phyloP scores from a whole-genome alignment of 1,140 invertebrate genomes.

The Tetranychus cinnabarinus region DNA sequence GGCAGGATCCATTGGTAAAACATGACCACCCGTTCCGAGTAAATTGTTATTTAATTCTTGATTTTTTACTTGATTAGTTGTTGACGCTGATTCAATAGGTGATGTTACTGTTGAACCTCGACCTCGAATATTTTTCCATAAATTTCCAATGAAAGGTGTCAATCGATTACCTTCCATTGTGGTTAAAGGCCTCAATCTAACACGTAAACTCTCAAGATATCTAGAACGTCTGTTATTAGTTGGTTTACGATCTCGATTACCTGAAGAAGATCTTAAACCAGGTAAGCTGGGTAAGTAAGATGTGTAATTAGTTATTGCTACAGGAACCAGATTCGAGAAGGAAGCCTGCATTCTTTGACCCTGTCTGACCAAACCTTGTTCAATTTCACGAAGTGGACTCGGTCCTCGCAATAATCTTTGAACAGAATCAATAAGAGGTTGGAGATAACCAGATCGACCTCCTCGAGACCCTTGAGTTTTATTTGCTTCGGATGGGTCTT shows the following conservation, averaged over 20 bases:
- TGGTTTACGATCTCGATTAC: too few species aligned
- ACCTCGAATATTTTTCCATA: too few species aligned
- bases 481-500: background rate
- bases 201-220: background rate
- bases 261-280: background rate
- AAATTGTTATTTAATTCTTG: too few species aligned
- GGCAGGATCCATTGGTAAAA: too few species aligned
- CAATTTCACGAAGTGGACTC: background rate
- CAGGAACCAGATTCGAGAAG: background rate
- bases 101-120: too few species aligned
- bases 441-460: background rate
- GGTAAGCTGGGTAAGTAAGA: background rate
- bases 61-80: too few species aligned
- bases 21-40: too few species aligned
- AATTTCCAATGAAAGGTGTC: too few species aligned
- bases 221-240: background rate
- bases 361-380: background rate
- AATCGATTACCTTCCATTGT: too few species aligned
- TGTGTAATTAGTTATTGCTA: background rate
- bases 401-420: background rate
- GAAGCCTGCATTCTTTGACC: background rate
- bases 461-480: background rate
- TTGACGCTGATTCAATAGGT: too few species aligned
- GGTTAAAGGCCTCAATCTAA: background rate
- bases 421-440: background rate